phyloP scores from a whole-genome alignment of 2,888 invertebrate genomes.

The Stenodera caucasica region DNA sequence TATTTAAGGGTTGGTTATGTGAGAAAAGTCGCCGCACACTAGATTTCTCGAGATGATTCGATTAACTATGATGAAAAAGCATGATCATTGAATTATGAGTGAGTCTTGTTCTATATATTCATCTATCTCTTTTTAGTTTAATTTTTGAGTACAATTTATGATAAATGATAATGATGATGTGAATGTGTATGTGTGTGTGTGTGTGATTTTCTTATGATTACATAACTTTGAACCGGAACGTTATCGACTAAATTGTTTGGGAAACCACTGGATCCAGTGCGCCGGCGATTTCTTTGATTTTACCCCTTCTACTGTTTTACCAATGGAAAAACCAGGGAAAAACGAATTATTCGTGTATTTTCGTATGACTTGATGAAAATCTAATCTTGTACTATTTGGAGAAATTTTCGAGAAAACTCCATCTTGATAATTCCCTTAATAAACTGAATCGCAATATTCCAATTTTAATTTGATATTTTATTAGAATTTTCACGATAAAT shows the following conservation, averaged over 20 bases:
- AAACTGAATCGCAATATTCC: no score
- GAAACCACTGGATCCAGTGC: slow-evolving; percentile 15
- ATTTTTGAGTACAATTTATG: slow-evolving; percentile 16
- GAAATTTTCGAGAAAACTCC: no score
- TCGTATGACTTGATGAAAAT: no score
- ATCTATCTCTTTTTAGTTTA: slow-evolving; percentile 12
- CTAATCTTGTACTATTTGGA: no score
- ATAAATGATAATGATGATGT: slow-evolving; percentile 15
- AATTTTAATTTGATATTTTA: no score
- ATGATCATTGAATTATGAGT: background rate
- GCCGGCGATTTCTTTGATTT: slow-evolving; percentile 6
- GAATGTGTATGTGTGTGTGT: background rate
- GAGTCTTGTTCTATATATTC: background rate
- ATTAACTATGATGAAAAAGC: background rate
- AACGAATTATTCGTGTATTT: background rate
- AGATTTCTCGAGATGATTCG: background rate
- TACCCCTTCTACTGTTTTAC: background rate
- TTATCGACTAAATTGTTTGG: slow-evolving; percentile 42
- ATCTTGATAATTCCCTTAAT: no score
- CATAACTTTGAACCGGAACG: slow-evolving; percentile 35
- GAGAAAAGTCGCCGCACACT: background rate
- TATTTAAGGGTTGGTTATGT: background rate
- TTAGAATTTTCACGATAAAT: no score
- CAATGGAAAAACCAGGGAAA: no score
- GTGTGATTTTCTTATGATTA: slow-evolving; percentile 18